Conservation (phyloP, 2,888 invertebrate species). For the Andrena haemorrhoa region DNA sequence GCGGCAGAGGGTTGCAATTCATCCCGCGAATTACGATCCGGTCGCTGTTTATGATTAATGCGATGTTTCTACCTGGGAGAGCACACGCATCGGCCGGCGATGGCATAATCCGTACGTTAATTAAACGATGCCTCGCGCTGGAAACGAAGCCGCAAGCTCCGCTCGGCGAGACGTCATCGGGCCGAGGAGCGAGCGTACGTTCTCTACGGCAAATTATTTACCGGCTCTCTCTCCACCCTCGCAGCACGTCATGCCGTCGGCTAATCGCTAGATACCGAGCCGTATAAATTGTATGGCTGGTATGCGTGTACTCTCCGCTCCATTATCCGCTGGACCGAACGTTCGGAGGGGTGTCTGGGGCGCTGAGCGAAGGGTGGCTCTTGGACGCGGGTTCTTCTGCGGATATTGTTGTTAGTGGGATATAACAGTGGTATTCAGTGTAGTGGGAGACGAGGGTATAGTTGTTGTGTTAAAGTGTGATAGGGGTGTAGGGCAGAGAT, state of each 20-base stretch:
- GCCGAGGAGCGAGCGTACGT: slow-evolving; percentile 41
- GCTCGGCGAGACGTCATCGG: slow-evolving; percentile 58
- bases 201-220: slow-evolving; percentile 64
- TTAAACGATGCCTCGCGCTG: slow-evolving; percentile 60
- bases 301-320: not conserved
- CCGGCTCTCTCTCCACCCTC: not conserved
- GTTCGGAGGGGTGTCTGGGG: not conserved
- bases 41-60: slow-evolving; percentile 71
- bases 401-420: too few relatives aligned
- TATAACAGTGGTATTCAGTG: too few relatives aligned
- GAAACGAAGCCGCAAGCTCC: slow-evolving; percentile 14
- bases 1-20: slow-evolving; percentile 51
- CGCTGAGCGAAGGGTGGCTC: not conserved
- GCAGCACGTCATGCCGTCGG: not conserved
- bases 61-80: slow-evolving; percentile 59
- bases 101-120: slow-evolving; percentile 70
- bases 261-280: slow-evolving; percentile 42
- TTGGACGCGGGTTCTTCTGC: not conserved
- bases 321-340: not conserved
- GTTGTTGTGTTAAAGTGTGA: too few relatives aligned
- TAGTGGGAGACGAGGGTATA: too few relatives aligned
- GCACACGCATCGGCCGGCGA: slow-evolving; percentile 40
- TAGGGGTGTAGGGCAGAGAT: too few relatives aligned
- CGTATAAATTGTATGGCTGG: slow-evolving; percentile 11
- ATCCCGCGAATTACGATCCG: slow-evolving; percentile 56